Conservation (phyloP, 2,113 vertebrate genomes). For the Hymenochirus boettgeri region DNA sequence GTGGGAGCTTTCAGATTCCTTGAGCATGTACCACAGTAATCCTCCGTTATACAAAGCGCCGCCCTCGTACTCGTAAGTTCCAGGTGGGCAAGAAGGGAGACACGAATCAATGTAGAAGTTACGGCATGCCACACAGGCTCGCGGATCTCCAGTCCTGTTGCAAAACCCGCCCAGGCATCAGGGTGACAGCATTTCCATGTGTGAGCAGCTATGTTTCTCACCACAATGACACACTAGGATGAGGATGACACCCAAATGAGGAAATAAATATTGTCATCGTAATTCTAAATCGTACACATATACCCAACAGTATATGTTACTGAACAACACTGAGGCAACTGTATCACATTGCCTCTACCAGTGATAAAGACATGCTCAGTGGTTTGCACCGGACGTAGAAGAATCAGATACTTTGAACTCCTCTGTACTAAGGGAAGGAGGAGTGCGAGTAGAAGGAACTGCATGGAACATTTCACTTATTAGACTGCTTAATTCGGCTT, state of each 20-base stretch:
- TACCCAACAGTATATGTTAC: no score
- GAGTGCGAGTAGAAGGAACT: no score
- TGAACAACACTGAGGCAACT: no score
- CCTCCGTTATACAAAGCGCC: conserved; percentile 67
- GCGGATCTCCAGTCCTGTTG: conserved; percentile 49
- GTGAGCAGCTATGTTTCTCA: conserved; percentile 51
- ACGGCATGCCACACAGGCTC: conserved; percentile 62
- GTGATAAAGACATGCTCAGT: background rate
- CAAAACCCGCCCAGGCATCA: conserved; percentile 71
- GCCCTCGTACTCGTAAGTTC: conserved; percentile 69
- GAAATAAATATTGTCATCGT: no score
- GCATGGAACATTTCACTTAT: no score
- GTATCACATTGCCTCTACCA: background rate
- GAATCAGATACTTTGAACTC: no score
- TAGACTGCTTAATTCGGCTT: no score
- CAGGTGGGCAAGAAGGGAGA: conserved; percentile 58
- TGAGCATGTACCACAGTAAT: conserved; percentile 64
- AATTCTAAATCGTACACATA: no score
- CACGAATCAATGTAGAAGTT: conserved; percentile 68
- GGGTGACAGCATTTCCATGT: conserved; percentile 62
- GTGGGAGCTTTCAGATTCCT: conserved; percentile 56
- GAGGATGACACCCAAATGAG: conserved; percentile 9
- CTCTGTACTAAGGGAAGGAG: no score
- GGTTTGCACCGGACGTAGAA: no score
- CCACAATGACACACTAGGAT: conserved; percentile 61